Evolutionary conservation across 2,113 vertebrate genomes (phyloP), one percentile per base, ranked within the genome.

Genomic region (Coturnix japonica): DNA sequence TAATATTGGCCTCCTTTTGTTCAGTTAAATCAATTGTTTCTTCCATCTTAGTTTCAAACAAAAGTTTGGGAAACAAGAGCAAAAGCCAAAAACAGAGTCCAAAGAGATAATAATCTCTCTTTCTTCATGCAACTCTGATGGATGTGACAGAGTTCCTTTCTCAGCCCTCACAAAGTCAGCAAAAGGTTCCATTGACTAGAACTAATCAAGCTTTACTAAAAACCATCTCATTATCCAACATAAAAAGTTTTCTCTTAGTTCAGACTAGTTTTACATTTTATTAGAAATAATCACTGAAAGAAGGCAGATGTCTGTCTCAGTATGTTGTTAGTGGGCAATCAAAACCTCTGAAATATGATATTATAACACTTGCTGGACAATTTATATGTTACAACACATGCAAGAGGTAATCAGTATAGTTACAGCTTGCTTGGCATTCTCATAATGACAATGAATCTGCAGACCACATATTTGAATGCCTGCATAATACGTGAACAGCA

Each of bases 121-220:
- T 91, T 89, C 82, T 91, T 92, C 75, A 43, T 64, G 74, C 77
- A 95, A 87, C 22, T 75, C 79, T 94, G 82, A 37, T 78, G 56
- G 31, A 94, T 93, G 35, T 54, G 28, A 23, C 66, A 81, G 91
- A 94, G 83, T 85, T 92, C n/a, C 23, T 87, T 91, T 87, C 81
- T 67, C 57, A 89, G 72, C 22, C 49, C 72, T 74, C 1, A 0
- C 37, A 75, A 85, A 67, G 19, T 70, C 60, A 69, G 37, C 83
- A 94, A 91, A 91, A 93, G 47, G 86, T 31, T 83, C 82, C 26
- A 76, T 23, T 81, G 47, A 72, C 31, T 86, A 81, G 23, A 95
- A 87, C 26, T 89, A 90, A 95, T 80, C 15, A 69, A 80, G 18
- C 69, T 92, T 91, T 94, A 81, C 51, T 92, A 89, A 95, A 90